These are phyloP conservation scores for Propithecus coquereli DNA, from an alignment of 2,113 vertebrate species.

Conservation along the genomic window DNA sequence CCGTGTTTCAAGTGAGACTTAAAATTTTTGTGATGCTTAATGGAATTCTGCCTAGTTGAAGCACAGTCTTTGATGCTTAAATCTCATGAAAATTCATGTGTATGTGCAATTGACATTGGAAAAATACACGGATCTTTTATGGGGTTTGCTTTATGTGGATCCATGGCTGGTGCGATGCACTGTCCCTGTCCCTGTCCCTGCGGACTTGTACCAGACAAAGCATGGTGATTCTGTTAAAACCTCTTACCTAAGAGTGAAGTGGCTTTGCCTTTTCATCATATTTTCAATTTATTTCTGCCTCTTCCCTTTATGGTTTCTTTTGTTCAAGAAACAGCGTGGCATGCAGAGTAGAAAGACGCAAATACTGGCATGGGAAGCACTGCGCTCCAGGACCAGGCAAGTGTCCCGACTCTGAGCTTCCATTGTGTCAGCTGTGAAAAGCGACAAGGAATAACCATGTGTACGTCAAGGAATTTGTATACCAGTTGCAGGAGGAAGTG, in stretches of 20 bases:
- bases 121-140: background rate
- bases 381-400: background rate
- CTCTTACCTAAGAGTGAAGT: background rate
- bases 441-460: background rate
- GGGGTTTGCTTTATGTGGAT: background rate
- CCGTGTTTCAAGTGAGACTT: no score
- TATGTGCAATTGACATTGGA: background rate
- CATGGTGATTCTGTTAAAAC: background rate
- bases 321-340: background rate
- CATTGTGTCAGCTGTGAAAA: background rate
- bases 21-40: constrained; percentile 25
- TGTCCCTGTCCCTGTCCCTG: background rate
- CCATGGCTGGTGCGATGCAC: background rate
- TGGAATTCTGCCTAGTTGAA: background rate
- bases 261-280: background rate
- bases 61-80: background rate
- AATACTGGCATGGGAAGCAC: background rate
- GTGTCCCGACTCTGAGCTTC: background rate
- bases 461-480: background rate
- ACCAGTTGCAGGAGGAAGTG: background rate
- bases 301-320: background rate
- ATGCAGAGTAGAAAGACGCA: background rate
- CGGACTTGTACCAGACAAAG: background rate
- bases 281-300: background rate
- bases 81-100: constrained; percentile 22